A percentile compares a stretch with the other conserved stretches of the same genome.
phyloP scores from a whole-genome alignment of 2,113 vertebrate genomes.

The Sinocyclocheilus anshuiensis region DNA sequence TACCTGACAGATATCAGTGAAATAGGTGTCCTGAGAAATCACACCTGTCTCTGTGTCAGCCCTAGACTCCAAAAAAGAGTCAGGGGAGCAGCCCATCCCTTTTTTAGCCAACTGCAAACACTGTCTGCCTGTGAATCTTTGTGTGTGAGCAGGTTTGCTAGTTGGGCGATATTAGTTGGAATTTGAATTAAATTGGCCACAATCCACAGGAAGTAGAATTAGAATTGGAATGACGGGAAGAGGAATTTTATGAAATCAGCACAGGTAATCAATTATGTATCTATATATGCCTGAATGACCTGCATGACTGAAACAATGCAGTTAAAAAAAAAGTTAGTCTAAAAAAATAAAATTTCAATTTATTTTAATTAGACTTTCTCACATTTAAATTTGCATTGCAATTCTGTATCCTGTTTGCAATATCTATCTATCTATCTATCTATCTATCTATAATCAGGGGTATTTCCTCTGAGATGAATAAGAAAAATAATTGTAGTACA shows the following conservation, averaged over 20 bases:
- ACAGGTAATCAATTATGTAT: not conserved
- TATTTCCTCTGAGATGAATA: too few species aligned
- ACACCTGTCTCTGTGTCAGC: conserved; percentile 12
- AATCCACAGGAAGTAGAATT: too few species aligned
- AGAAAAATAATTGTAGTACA: too few species aligned
- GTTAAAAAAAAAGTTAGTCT: too few species aligned
- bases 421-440: too few species aligned
- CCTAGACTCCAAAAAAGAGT: not conserved
- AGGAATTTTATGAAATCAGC: not conserved
- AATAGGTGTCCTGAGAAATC: conserved; percentile 19
- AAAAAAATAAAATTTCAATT: too few species aligned
- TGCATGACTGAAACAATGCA: too few species aligned
- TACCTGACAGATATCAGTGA: conserved; percentile 21
- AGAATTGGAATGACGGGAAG: too few species aligned
- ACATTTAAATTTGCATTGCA: too few species aligned
- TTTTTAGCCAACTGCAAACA: not conserved
- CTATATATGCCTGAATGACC: not conserved
- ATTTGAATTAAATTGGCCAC: not conserved
- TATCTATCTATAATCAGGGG: too few species aligned
- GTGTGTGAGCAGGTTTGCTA: not conserved
- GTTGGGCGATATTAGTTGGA: not conserved
- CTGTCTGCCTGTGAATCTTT: not conserved
- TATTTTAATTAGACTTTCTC: too few species aligned
- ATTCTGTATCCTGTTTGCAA: too few species aligned
- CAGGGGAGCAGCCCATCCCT: not conserved